Base-by-base conservation (phyloP, 2,113 vertebrate species). In the Actenoides lindsayi region DNA sequence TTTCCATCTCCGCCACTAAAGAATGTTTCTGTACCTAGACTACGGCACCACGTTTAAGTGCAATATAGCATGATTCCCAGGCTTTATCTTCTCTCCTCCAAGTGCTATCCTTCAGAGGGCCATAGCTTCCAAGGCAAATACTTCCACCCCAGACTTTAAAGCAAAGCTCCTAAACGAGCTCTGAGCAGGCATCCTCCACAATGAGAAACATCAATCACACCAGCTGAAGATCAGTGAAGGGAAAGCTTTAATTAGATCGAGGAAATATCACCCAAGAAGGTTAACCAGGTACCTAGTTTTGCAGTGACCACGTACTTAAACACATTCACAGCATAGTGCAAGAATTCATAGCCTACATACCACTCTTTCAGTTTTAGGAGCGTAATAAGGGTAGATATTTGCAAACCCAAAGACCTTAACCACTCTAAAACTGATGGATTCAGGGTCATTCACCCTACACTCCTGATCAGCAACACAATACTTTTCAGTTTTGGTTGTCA, bases 11-110 rank as follows among this genome's bases (percentile, higher is more conserved):
- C 33, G 42, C 18, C 27, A 27, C 13, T 39, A 13, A 65, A 93
- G 25, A 63, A 51, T 3, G 12, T 18, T 70, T 93, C n/a, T 71
- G 39, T 30, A 82, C 16, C 16, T 13, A 28, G 17, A 65, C 20
- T 48, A 60, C 0, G 0, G 10, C 25, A n/a, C 16, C 18, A 16
- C 5, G 3, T 64, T 53, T 51, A 76, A 82, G 12, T 67, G 35
- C 13, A 77, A 60, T 16, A 42, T 2, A 53, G 19, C n/a, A 24
- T 10, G 27, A 79, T 30, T 42, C 17, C 24, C 7, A 5, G 16
- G n/a, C 39, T 74, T 82, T 44, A 70, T 4, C 16, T 20, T 35
- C 39, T 44, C 86, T 57, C 23, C 31, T 54, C 31, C 23, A 69
- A 75, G 33, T 7, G 21, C 7, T 57, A 59, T 9, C 20, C n/a